Conservation (phyloP, 2,797 vertebrate genomes). For the Threskiornis aethiopicus region DNA sequence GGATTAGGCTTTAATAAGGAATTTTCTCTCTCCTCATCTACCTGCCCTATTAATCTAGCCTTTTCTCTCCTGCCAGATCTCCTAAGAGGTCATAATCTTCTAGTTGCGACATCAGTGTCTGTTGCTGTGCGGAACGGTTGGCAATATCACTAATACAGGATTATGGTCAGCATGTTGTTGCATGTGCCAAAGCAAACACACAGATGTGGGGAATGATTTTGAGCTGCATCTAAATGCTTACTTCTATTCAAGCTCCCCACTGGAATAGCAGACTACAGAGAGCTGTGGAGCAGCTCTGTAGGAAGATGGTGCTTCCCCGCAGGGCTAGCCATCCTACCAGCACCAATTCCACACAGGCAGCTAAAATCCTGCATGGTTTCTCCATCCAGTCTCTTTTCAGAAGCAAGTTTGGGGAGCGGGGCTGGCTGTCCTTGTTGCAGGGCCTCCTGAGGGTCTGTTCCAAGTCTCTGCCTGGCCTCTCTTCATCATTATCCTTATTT, state of each 20-base stretch:
- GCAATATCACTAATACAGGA: conserved; percentile 28
- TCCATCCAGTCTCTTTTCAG: not conserved
- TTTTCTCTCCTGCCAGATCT: not conserved
- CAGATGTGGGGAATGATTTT: not conserved
- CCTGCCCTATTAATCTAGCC: not conserved
- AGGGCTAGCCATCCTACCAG: not conserved
- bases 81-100: conserved; percentile 42
- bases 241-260: not conserved
- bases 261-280: not conserved
- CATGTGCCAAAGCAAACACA: not conserved
- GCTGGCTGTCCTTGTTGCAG: not conserved
- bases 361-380: not conserved
- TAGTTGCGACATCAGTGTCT: conserved; percentile 4
- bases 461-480: not conserved
- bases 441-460: not conserved
- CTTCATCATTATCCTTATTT: not conserved
- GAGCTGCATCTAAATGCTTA: not conserved
- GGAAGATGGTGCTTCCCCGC: not conserved
- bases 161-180: not conserved
- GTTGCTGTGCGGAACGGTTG: conserved; percentile 10
- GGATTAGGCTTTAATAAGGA: not conserved
- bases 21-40: not conserved
- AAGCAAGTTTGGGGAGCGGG: not conserved
- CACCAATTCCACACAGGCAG: not conserved
- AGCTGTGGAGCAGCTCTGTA: not conserved